phyloP scores from a whole-genome alignment of 2,113 vertebrate species.

The Aythya baeri region DNA sequence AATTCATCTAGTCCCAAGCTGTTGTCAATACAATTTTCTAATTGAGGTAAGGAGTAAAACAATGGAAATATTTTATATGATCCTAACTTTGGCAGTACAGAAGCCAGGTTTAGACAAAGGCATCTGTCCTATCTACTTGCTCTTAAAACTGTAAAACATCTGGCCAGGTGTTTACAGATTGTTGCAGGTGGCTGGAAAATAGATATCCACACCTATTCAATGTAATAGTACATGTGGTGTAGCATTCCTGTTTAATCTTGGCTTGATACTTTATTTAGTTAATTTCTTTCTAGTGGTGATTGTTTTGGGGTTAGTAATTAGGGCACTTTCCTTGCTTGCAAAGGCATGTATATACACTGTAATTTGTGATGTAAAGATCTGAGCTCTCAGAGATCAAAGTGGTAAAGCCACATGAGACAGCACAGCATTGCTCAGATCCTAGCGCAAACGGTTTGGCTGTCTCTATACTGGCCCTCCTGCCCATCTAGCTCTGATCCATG shows the following conservation, averaged over 20 bases:
- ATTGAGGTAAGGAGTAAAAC: not conserved
- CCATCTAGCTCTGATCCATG: not conserved
- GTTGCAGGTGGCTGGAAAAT: not conserved
- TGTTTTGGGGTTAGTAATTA: not conserved
- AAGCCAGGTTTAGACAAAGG: not conserved
- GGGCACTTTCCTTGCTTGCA: not conserved
- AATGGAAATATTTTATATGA: not conserved
- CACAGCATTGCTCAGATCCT: fast-evolving
- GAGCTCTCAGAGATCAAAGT: slow-evolving; percentile 29
- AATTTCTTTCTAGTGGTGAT: not conserved
- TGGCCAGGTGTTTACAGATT: not conserved
- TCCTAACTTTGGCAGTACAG: not conserved
- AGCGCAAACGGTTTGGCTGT: not conserved
- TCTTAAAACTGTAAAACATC: not conserved
- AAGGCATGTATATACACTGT: not conserved
- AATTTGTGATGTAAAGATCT: not conserved
- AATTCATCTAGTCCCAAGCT: not conserved
- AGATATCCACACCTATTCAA: not conserved
- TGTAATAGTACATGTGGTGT: not conserved
- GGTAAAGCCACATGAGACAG: not conserved
- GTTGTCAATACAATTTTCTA: not conserved
- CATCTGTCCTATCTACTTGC: not conserved
- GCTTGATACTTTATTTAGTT: not conserved
- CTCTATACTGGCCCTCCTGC: not conserved
- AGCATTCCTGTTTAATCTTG: not conserved